These are phyloP conservation scores for Aphaenogaster rudis DNA, from an alignment of 1,140 invertebrate genomes.

Conservation along the genomic window DNA sequence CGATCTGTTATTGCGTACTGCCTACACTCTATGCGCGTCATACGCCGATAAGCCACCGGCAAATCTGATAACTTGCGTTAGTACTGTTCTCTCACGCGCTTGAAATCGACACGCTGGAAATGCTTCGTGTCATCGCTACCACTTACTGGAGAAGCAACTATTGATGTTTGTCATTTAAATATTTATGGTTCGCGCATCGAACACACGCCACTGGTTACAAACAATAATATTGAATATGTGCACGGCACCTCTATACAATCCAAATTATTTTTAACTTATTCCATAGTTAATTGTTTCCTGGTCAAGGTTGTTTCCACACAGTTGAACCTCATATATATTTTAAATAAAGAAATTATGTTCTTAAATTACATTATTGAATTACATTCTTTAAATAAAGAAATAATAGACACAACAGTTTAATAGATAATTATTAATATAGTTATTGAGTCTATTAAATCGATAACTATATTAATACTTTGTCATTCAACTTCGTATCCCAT, in stretches of 20 bases:
- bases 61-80: conserved; percentile 68
- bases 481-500: not conserved
- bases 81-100: conserved; percentile 52
- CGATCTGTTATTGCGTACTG: conserved; percentile 67
- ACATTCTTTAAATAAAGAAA: not conserved
- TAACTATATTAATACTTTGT: no score
- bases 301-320: not conserved
- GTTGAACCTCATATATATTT: not conserved
- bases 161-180: conserved; percentile 23
- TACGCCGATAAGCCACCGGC: conserved; percentile 69
- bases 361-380: not conserved
- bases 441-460: no score
- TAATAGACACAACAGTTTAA: no score
- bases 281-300: not conserved
- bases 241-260: no score
- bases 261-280: not conserved
- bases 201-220: not conserved
- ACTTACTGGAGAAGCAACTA: not conserved
- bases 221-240: not conserved
- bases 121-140: conserved; percentile 42
- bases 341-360: not conserved
- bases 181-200: conserved; percentile 10
- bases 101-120: conserved; percentile 48
- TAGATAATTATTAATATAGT: no score
- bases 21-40: conserved; percentile 61